phyloP scores from a whole-genome alignment of 2,888 invertebrate species.

The Chironomus tentans region DNA sequence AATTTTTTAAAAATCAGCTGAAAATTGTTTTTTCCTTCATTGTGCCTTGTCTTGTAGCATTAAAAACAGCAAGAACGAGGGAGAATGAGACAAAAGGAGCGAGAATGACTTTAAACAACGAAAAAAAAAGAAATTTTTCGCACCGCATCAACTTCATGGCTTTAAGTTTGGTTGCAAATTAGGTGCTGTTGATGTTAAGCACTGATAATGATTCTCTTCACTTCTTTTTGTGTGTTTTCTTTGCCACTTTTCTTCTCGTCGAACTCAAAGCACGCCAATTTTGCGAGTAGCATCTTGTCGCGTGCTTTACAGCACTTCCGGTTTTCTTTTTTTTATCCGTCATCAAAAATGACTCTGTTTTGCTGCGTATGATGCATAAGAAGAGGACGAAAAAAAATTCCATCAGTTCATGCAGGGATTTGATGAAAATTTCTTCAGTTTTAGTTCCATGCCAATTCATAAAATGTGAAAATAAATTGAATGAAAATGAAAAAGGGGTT shows the following conservation, averaged over 20 bases:
- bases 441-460: no score
- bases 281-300: background rate
- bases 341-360: no score
- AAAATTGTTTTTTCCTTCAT: conserved; percentile 2
- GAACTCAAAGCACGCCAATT: background rate
- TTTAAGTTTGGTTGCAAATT: conserved; percentile 10
- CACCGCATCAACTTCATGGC: background rate
- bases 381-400: no score
- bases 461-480: no score
- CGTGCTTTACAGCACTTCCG: background rate
- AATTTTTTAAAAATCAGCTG: conserved; percentile 19
- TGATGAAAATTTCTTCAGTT: no score
- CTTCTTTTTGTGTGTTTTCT: background rate
- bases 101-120: background rate
- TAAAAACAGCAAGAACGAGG: no score
- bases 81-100: no score
- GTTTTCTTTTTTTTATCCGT: no score
- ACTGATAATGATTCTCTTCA: conserved; percentile 9
- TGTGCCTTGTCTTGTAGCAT: no score
- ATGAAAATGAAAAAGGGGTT: no score
- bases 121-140: background rate
- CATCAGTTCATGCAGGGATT: no score
- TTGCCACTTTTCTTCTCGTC: background rate
- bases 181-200: conserved; percentile 14
- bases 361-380: no score